Conservation (phyloP, 2,888 invertebrate species). For the Nebria brevicollis region DNA sequence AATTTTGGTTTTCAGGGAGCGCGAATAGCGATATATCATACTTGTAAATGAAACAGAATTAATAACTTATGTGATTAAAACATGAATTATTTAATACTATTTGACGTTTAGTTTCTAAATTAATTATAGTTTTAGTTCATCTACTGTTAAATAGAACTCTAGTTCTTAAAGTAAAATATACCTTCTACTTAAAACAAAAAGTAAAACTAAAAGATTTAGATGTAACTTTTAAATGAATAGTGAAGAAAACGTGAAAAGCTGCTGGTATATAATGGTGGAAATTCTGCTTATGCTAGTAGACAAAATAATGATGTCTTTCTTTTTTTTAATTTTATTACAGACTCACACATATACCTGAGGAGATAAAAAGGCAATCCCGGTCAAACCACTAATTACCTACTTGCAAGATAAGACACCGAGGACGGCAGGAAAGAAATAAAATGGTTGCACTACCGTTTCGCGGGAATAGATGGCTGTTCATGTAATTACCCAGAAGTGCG, state of each 20-base stretch:
- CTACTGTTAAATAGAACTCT: conserved; percentile 14
- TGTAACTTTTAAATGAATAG: conserved; percentile 43
- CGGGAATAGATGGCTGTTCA: conserved; percentile 35
- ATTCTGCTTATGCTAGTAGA: conserved; percentile 23
- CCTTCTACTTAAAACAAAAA: conserved; percentile 21
- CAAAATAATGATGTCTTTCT: conserved; percentile 28
- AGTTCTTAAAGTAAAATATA: conserved; percentile 19
- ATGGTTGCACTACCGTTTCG: conserved; percentile 28
- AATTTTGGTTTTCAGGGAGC: background rate
- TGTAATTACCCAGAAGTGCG: conserved; percentile 32
- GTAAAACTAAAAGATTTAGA: conserved; percentile 30
- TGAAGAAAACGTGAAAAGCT: background rate
- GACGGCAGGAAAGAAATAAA: conserved; percentile 38
- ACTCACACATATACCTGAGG: conserved; percentile 29
- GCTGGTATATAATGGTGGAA: background rate
- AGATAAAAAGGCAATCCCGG: conserved; percentile 45
- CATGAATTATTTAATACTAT: background rate
- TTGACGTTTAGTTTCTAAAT: background rate
- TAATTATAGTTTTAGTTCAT: background rate
- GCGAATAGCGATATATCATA: background rate
- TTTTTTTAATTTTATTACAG: conserved; percentile 44
- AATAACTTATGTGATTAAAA: background rate
- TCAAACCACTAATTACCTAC: conserved; percentile 44
- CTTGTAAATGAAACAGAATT: background rate
- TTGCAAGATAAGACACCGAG: conserved; percentile 32